A percentile compares a stretch with the other conserved stretches of the same genome.
These are phyloP conservation scores for Sprattus sprattus DNA, from an alignment of 2,113 vertebrate genomes.

Conservation along the genomic window DNA sequence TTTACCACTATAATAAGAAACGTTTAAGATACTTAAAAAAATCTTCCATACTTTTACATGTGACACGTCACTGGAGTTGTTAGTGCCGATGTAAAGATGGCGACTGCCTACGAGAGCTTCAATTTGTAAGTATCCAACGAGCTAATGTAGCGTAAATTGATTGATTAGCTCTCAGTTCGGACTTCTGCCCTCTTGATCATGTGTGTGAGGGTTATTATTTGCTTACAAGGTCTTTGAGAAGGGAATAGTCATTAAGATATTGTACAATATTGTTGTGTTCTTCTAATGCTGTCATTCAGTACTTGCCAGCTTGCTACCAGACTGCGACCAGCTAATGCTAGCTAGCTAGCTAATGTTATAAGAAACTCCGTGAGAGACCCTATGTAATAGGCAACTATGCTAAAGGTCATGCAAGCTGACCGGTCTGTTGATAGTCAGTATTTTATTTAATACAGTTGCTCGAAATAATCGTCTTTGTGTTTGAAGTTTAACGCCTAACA, in stretches of 20 bases:
- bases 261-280: neutral
- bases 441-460: neutral
- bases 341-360: neutral
- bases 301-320: neutral
- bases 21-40: neutral
- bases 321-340: neutral
- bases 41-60: neutral
- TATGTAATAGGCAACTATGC: neutral
- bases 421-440: neutral
- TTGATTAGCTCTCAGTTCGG: neutral
- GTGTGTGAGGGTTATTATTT: neutral
- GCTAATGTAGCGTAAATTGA: neutral
- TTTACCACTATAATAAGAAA: neutral
- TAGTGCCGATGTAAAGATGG: conserved; percentile 62
- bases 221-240: neutral
- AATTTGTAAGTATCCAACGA: conserved; percentile 64
- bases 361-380: neutral
- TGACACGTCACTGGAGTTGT: conserved; percentile 63
- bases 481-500: neutral
- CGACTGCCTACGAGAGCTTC: conserved; percentile 66
- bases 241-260: neutral
- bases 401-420: neutral
- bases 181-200: neutral
- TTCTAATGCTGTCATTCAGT: neutral
- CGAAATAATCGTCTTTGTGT: neutral